phyloP scores from a whole-genome alignment of 2,797 vertebrate genomes.

The Xenentodon cancila region DNA sequence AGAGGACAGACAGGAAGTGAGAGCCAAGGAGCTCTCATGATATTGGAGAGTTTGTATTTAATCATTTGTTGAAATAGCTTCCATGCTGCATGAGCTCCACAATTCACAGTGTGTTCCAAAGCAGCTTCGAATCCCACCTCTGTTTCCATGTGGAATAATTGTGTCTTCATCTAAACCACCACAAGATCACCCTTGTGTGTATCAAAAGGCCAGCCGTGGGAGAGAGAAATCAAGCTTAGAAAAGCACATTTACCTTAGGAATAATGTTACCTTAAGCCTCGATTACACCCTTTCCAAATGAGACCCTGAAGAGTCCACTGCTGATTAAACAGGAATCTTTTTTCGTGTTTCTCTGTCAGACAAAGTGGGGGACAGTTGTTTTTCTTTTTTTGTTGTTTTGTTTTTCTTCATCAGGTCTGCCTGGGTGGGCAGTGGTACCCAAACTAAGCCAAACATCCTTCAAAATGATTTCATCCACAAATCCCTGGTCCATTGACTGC shows the following conservation, averaged over 20 bases:
- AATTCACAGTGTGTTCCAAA: slow-evolving; percentile 19
- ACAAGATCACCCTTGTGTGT: slow-evolving; percentile 30
- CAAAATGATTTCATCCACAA: slow-evolving; percentile 58
- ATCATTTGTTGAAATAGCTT: slow-evolving; percentile 60
- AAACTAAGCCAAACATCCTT: slow-evolving; percentile 62
- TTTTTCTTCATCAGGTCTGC: slow-evolving; percentile 57
- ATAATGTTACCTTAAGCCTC: slow-evolving; percentile 71
- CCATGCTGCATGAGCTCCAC: slow-evolving; percentile 32
- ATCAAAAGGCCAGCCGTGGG: slow-evolving; percentile 45
- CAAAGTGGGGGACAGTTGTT: slow-evolving; percentile 52
- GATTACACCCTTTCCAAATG: slow-evolving; percentile 77
- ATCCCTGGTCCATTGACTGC: slow-evolving; percentile 30
- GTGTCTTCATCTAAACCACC: slow-evolving; percentile 47
- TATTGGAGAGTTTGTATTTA: slow-evolving; percentile 47
- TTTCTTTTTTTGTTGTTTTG: slow-evolving; percentile 19
- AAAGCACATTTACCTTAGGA: slow-evolving; percentile 62
- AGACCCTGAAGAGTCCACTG: slow-evolving; percentile 54
- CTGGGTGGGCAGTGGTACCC: slow-evolving; percentile 68
- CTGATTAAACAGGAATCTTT: slow-evolving; percentile 79
- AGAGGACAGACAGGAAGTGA: slow-evolving; percentile 63
- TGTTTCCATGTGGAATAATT: slow-evolving; percentile 31
- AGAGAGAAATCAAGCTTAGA: slow-evolving; percentile 50
- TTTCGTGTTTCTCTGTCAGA: slow-evolving; percentile 69
- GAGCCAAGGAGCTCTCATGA: slow-evolving; percentile 53
- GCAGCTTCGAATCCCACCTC: slow-evolving; percentile 32